phyloP scores from a whole-genome alignment of 1,140 invertebrate species.

The Leptinotarsa texana region DNA sequence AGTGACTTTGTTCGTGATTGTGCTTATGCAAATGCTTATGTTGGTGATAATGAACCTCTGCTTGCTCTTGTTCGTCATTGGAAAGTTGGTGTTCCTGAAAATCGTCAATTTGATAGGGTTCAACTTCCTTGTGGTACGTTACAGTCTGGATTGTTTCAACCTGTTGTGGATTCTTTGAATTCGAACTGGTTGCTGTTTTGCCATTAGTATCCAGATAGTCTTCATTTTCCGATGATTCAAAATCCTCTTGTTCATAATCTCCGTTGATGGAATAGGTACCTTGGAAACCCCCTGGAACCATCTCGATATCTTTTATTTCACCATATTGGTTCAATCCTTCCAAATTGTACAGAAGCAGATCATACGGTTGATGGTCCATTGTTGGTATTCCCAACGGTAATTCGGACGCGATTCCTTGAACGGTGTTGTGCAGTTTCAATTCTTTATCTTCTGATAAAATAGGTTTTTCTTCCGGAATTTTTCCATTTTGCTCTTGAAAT shows the following conservation, averaged over 20 bases:
- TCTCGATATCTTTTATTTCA: neutral
- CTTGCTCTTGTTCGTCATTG: slow-evolving; percentile 27
- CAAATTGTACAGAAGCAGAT: slow-evolving; percentile 30
- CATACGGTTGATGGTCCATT: slow-evolving; percentile 34
- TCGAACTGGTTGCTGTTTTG: slow-evolving; percentile 34
- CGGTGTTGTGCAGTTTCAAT: neutral
- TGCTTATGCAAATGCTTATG: slow-evolving; percentile 36
- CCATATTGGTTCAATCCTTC: slow-evolving; percentile 21
- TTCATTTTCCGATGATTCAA: neutral
- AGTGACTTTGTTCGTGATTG: slow-evolving; percentile 30
- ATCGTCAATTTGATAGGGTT: neutral
- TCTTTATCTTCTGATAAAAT: neutral
- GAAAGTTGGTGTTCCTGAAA: neutral
- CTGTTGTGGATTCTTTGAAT: slow-evolving; percentile 38
- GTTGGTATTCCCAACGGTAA: slow-evolving; percentile 20
- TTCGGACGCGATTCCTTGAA: slow-evolving; percentile 28
- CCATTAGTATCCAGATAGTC: slow-evolving; percentile 7
- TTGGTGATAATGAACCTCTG: slow-evolving; percentile 35
- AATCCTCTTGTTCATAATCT: neutral
- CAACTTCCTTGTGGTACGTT: slow-evolving; percentile 5
- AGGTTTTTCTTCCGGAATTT: neutral
- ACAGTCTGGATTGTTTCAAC: slow-evolving; percentile 41
- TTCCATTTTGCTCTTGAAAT: neutral
- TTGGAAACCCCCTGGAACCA: neutral
- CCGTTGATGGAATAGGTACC: neutral